A percentile compares a stretch with the other conserved stretches of the same genome.
Evolutionary conservation across 2,113 vertebrate species (phyloP).

Genomic region (Heliornis fulica): DNA sequence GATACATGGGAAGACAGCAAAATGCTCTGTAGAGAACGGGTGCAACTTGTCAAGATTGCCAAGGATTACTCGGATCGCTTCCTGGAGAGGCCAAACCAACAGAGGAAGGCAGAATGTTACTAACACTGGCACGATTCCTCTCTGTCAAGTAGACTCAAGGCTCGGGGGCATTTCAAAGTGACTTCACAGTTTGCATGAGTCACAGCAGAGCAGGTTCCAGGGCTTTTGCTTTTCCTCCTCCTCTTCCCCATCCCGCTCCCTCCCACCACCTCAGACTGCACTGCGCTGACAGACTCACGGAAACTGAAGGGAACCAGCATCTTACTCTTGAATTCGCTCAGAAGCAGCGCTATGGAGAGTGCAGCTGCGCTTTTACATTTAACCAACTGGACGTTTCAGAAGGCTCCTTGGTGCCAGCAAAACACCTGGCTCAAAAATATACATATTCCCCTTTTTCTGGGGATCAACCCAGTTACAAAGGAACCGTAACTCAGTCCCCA

Average conservation of each 20-base stretch:
- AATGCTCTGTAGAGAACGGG: too few relatives aligned
- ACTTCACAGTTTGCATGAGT: neutral
- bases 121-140: neutral
- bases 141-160: neutral
- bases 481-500: too few relatives aligned
- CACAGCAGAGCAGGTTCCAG: neutral
- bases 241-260: rapidly evolving
- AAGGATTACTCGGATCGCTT: too few relatives aligned
- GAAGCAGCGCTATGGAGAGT: neutral
- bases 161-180: neutral
- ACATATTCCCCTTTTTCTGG: too few relatives aligned
- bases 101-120: neutral
- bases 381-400: neutral
- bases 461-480: too few relatives aligned
- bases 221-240: neutral
- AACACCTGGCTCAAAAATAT: too few relatives aligned
- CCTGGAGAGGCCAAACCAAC: neutral
- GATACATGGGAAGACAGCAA: too few relatives aligned
- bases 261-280: neutral
- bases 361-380: neutral
- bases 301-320: neutral
- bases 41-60: too few relatives aligned
- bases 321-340: neutral
- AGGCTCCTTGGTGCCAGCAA: too few relatives aligned
- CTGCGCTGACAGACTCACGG: neutral